Base-by-base conservation (phyloP, 2,888 invertebrate genomes). In the Ophonus ardosiacus region DNA sequence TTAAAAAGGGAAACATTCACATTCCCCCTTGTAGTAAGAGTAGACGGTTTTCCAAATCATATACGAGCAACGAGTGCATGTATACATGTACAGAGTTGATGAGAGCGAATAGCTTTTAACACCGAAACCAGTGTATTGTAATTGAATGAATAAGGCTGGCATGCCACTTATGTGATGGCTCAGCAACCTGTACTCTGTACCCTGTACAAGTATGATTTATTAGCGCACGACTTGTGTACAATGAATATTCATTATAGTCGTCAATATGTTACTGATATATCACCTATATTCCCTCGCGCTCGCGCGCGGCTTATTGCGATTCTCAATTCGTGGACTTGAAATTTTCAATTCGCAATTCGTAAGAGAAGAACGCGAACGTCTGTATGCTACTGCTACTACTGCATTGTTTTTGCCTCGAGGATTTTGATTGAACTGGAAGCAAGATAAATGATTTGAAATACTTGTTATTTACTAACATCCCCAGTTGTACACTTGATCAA, bases 1-100 rank as follows among this genome's bases (percentile, higher is more conserved):
- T 83, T 83, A 83, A 83, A 83, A 83, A 83, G 76, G 63, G 51
- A 83, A 43, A 40, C 74, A 40, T 61, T 63, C 74, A 13, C 74
- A 57, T 57, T 18, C 68, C 81, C 51, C 74, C 24, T 17, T 74
- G 40, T 40, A 17, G 43, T 8, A 4, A 8, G 10, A 51, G 43
- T 74, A 43, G 71, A 40, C 71, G 17, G 21, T 68, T 65, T 68
- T 68, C 40, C 68, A 40, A 18, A 68, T 68, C 38, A 74, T 17
- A 63, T 24, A 61, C 10, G 61, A 61, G 61, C 8, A 24, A 8
- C 13, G 13, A 13, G 13, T 24, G 24, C 5, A 31, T 31, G 31
- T 24, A 24, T 63, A 59, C 59, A 17, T 15, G 18, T 59, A 15
- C 56, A 56, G 56, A 1, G n/a, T 15, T 18, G 17, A 74, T 43